These are phyloP conservation scores for Thecophora atra DNA, from an alignment of 2,888 invertebrate genomes.

Conservation along the genomic window DNA sequence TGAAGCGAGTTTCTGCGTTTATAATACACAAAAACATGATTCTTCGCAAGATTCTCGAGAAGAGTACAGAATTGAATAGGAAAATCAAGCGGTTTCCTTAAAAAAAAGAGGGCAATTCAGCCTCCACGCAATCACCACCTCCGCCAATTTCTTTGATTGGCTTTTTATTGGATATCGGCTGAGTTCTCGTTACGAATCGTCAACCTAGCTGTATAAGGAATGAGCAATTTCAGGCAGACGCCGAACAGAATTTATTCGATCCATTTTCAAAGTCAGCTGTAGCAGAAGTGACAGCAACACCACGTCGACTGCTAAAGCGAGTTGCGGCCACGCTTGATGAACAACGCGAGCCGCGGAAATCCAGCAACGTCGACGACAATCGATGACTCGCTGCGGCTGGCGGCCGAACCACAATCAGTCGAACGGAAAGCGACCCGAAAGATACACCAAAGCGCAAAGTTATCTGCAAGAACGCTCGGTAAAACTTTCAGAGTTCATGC, in stretches of 20 bases:
- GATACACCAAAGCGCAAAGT: slow-evolving; percentile 20
- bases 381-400: slow-evolving; percentile 27
- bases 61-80: too few species aligned
- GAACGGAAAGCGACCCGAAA: slow-evolving; percentile 44
- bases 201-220: slow-evolving; percentile 54
- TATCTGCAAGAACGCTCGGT: slow-evolving; percentile 20
- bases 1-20: too few species aligned
- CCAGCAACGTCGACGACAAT: slow-evolving; percentile 22
- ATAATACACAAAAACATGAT: too few species aligned
- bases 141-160: slow-evolving; percentile 40
- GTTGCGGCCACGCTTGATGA: slow-evolving; percentile 47
- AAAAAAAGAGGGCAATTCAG: too few species aligned
- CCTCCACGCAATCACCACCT: slow-evolving; percentile 4
- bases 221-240: not conserved
- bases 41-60: too few species aligned
- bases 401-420: slow-evolving; percentile 44
- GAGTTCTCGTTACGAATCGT: slow-evolving; percentile 53
- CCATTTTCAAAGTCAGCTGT: slow-evolving; percentile 21
- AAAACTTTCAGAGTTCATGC: slow-evolving; percentile 14
- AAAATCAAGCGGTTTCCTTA: too few species aligned
- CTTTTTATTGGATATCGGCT: slow-evolving; percentile 37
- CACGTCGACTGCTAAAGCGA: slow-evolving; percentile 23
- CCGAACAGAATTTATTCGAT: not conserved
- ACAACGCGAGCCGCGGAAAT: slow-evolving; percentile 29
- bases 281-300: slow-evolving; percentile 3